A percentile compares a stretch with the other conserved stretches of the same genome.
Evolutionary conservation across 92 coral and sea anemone genomes (phyloP).

Genomic region (Montipora capitata): DNA sequence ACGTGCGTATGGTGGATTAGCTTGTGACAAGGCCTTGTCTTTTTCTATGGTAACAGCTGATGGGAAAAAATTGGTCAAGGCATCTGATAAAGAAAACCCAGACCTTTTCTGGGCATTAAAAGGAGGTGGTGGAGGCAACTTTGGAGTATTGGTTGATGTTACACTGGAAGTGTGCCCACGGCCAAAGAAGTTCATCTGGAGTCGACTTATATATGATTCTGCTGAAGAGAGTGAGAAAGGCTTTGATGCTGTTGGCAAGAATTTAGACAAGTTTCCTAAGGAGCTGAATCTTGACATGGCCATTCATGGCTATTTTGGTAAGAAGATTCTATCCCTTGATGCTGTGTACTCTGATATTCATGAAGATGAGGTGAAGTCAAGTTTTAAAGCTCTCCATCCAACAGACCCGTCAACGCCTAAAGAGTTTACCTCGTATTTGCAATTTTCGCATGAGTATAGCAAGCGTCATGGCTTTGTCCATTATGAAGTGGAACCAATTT

Average conservation of each 20-base stretch:
- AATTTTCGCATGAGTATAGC: constrained; percentile 88
- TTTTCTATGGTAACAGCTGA: constrained; percentile 92
- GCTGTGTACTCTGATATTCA: constrained; percentile 88
- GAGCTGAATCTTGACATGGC: constrained; percentile 92
- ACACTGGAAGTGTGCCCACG: constrained; percentile 76
- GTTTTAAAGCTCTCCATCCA: constrained; percentile 82
- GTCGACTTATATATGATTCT: constrained; percentile 62
- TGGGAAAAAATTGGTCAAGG: constrained; percentile 74
- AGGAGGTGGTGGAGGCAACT: constrained; percentile 93
- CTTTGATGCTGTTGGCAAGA: constrained; percentile 63
- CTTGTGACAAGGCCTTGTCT: constrained; percentile 84
- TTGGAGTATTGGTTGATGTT: constrained; percentile 87
- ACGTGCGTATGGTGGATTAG: constrained; percentile 88
- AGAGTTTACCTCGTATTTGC: constrained; percentile 70
- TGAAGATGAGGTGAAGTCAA: constrained; percentile 74
- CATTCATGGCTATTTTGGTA: constrained; percentile 88
- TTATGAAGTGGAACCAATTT: constrained; percentile 87
- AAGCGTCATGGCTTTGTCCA: constrained; percentile 93
- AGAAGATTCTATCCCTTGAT: constrained; percentile 82
- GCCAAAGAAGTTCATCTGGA: constrained; percentile 86
- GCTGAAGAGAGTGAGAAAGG: constrained; percentile 77
- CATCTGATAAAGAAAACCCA: constrained; percentile 70
- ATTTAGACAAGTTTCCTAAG: constrained; percentile 69
- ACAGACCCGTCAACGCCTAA: constrained; percentile 41
- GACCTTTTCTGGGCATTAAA: constrained; percentile 93